Percentiles rank a stretch among this genome's conserved stretches.
Evolutionary conservation across 53 echinoderm and acorn worm species (phyloP).

Genomic region (Arbacia lixula): DNA sequence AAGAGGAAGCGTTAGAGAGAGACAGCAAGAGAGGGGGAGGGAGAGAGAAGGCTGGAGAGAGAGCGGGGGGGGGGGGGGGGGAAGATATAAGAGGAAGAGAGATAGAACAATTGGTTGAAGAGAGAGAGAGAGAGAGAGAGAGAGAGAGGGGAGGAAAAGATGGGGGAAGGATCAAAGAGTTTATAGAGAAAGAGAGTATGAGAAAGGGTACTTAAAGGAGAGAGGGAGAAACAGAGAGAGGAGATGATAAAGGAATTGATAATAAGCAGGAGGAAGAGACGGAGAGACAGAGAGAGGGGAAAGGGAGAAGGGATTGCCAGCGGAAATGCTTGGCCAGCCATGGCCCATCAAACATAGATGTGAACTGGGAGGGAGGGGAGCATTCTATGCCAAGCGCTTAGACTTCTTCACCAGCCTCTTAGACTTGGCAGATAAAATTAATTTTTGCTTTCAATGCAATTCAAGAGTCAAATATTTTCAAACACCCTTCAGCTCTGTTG

Average conservation of each 20-base stretch:
- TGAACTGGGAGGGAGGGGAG: background rate
- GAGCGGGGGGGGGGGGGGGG: no score
- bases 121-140: no score
- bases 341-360: conserved; percentile 54
- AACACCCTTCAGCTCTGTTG: no score
- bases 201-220: background rate
- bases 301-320: conserved; percentile 12
- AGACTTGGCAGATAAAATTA: no score
- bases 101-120: no score
- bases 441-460: no score
- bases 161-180: background rate
- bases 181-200: background rate
- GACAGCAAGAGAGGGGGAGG: conserved; percentile 16
- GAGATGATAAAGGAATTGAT: conserved; percentile 1
- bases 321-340: conserved; percentile 51
- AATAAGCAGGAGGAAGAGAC: background rate
- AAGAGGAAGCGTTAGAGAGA: background rate
- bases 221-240: background rate
- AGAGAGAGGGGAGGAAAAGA: background rate
- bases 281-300: conserved; percentile 23
- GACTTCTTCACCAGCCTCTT: no score
- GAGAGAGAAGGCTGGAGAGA: background rate
- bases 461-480: no score
- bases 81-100: no score
- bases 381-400: no score